Evolutionary conservation across 2,888 invertebrate genomes (phyloP), one percentile per base, ranked within the genome.

Genomic region (Drosophila vallismaia): DNA sequence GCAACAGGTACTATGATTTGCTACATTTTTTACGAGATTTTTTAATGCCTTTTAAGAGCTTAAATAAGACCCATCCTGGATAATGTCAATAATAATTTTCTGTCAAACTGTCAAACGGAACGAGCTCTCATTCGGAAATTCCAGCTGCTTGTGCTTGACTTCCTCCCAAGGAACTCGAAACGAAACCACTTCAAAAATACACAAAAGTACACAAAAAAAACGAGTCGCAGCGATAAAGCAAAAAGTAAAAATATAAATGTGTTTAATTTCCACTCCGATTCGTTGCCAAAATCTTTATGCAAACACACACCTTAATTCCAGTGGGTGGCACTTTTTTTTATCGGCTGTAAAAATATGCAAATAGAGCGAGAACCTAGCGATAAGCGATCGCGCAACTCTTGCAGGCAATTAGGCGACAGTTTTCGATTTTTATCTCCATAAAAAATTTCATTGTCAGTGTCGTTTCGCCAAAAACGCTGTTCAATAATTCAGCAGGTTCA

Each of bases 341-440:
- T 75, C 78, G 71, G 67, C 51, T 53, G 81, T 26, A 58, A 80
- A 58, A 80, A 77, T 59, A 53, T 31, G 31, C 38, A 70, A 74
- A 80, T 70, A 81, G 26, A 42, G 24, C 60, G 19, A 19, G 19
- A 74, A 46, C 24, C 3, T 7, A 38, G 67, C 19, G 19, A 66
- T 48, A 66, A 53, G 42, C 33, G 46, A 53, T 9, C 38, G 52
- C 31, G 44, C 42, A 51, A 36, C 63, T 36, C 44, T 50, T 63
- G 63, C 12, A 51, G 63, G 42, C 50, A 45, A 38, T 51, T 64
- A 45, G 64, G 46, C 51, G 44, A 9, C 46, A 40, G 24, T 40
- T 31, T 60, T 46, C 54, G 29, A 33, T 31, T 48, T 58, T 10
- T 36, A 62, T 62, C 40, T 59, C 42, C 60, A 49, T 62, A 48